Evolutionary conservation across 2,888 invertebrate species (phyloP), one percentile per base, ranked within the genome.

Genomic region (Temnothorax unifasciatus): DNA sequence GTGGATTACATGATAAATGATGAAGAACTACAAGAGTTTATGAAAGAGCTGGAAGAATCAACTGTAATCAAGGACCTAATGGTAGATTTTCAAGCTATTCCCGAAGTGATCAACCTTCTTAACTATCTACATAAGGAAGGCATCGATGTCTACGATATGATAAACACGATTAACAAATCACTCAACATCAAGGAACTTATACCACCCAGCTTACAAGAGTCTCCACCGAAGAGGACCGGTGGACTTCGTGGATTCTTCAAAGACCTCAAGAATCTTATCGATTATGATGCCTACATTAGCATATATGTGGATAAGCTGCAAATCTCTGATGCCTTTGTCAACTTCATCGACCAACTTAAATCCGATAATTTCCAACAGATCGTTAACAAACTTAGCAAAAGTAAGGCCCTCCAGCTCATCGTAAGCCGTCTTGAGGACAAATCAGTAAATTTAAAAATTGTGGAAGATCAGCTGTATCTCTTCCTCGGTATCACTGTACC

Each of bases 241-340:
- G 93, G 93, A 52, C 9, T 90, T 18, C 59, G n/a, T 2, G 94
- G 93, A 8, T 87, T 93, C 5, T 82, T 92, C 64, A 64, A 88
- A 0, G 93, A 94, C 29, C 81, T 94, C 47, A 88, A 89, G 59
- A 83, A 83, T 0, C 52, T 91, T 1, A 81, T 94, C 9, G 92
- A 93, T n/a, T 68, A 92, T 21, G 91, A 93, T 0, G 73, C 89
- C 1, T 89, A 94, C 61, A 88, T 92, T 59, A 86, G 83, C 4
- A 76, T 93, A 29, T 93, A 93, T 82, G 69, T 92, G 0, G 81
- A 92, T 9, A 94, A 94, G 75, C 82, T 94, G 59, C 68, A 89
- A 47, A 89, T 82, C 0, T 94, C 94, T 0, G 3, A 21, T 0
- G 92, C 91, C 0, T 94, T 93, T 68, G 89, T 85, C 0, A 66